These are phyloP conservation scores for Catotricha subobsoleta DNA, from an alignment of 2,888 invertebrate genomes.

Conservation along the genomic window DNA sequence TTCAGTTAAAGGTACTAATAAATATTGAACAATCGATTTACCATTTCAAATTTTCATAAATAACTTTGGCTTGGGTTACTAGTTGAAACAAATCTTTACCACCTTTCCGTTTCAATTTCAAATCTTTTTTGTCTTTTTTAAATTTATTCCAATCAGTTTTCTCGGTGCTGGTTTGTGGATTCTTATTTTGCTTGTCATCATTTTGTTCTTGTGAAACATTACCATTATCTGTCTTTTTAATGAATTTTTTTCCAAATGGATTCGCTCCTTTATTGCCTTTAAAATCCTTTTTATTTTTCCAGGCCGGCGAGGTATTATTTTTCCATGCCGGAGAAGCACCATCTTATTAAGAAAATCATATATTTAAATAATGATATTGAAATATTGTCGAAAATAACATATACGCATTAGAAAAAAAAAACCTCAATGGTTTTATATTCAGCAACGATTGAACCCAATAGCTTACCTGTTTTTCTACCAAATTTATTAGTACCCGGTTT, in stretches of 20 bases:
- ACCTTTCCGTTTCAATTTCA: conserved; percentile 45
- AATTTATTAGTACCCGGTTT: no score
- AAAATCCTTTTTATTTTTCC: not conserved
- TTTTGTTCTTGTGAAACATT: not conserved
- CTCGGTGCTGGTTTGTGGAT: conserved; percentile 22
- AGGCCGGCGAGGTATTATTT: no score
- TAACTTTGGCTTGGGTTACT: conserved; percentile 36
- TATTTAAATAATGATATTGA: no score
- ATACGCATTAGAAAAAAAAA: no score
- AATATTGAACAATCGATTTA: conserved; percentile 10
- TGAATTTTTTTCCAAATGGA: not conserved
- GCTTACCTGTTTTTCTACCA: no score
- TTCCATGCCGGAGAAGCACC: no score
- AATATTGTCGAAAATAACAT: no score
- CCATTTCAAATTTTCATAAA: conserved; percentile 37
- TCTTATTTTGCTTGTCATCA: not conserved
- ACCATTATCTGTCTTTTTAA: conserved; percentile 5
- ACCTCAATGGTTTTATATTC: no score
- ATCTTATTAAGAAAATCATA: no score
- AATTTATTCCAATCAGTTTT: conserved; percentile 54
- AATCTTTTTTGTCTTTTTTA: conserved; percentile 55
- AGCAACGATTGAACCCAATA: no score
- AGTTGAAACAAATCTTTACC: conserved; percentile 35
- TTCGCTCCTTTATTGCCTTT: not conserved
- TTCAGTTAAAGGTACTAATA: no score